phyloP scores from a whole-genome alignment of 2,797 vertebrate genomes.

The Melanogrammus aeglefinus region DNA sequence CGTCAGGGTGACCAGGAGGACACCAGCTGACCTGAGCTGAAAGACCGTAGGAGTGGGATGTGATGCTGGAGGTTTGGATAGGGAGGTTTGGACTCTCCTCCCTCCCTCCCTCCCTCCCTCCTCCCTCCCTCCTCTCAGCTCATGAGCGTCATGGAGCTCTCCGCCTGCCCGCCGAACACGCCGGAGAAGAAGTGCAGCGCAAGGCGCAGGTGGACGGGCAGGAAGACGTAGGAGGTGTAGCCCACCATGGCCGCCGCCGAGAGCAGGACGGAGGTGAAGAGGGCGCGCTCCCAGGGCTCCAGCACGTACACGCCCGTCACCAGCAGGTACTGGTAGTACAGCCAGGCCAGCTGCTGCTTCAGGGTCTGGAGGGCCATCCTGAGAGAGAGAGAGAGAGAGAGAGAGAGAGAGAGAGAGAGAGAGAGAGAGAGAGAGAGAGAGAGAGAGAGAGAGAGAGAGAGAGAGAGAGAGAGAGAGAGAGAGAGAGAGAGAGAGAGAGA shows the following conservation, averaged over 20 bases:
- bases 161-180: conserved; percentile 78
- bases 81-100: conserved; percentile 6
- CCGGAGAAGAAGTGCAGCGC: conserved; percentile 91
- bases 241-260: conserved; percentile 89
- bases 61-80: not conserved
- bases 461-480: not conserved
- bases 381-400: conserved; percentile 9
- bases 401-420: not conserved
- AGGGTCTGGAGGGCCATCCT: conserved; percentile 85
- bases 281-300: conserved; percentile 94
- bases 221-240: conserved; percentile 94
- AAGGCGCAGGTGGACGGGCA: conserved; percentile 88
- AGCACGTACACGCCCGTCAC: conserved; percentile 93
- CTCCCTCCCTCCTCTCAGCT: conserved; percentile 60
- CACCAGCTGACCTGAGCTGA: not conserved
- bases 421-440: not conserved
- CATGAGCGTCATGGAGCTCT: conserved; percentile 74
- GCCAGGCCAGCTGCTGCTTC: conserved; percentile 88
- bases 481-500: too few relatives aligned
- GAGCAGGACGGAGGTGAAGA: conserved; percentile 89
- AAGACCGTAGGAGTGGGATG: not conserved
- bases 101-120: not conserved
- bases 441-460: conserved; percentile 2
- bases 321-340: conserved; percentile 97
- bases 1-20: not conserved